These are phyloP conservation scores for Copsychus sechellarum DNA, from an alignment of 2,113 vertebrate genomes.

Conservation along the genomic window DNA sequence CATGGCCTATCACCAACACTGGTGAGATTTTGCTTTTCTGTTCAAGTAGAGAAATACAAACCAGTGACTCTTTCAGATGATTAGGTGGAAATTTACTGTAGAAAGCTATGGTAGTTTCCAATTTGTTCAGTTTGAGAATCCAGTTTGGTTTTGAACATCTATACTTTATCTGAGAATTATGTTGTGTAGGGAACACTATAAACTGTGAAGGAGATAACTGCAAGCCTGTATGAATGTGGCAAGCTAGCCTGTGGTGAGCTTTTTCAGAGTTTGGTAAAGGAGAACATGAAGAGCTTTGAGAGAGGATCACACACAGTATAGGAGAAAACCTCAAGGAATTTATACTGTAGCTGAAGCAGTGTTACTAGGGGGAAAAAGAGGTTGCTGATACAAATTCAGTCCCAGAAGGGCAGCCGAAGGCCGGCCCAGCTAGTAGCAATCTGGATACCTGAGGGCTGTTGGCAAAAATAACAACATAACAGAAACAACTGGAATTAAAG, in stretches of 20 bases:
- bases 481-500: background rate
- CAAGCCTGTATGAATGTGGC: background rate
- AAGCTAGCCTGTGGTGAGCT: background rate
- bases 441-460: background rate
- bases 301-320: background rate
- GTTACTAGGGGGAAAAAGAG: background rate
- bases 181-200: background rate
- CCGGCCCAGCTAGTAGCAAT: background rate
- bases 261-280: background rate
- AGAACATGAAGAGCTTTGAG: background rate
- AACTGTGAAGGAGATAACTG: background rate
- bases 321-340: constrained; percentile 1
- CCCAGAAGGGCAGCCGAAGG: background rate
- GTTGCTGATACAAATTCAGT: background rate
- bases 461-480: background rate
- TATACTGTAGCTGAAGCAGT: background rate
- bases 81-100: background rate
- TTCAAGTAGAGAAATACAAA: background rate
- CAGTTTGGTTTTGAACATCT: background rate
- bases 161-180: background rate
- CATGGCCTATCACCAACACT: background rate
- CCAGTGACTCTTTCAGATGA: background rate
- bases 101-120: background rate
- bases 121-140: background rate
- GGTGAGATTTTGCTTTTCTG: background rate